Percentiles rank a stretch among this genome's conserved stretches.
Evolutionary conservation across 2,797 vertebrate species (phyloP).

Genomic region (Platalea minor): DNA sequence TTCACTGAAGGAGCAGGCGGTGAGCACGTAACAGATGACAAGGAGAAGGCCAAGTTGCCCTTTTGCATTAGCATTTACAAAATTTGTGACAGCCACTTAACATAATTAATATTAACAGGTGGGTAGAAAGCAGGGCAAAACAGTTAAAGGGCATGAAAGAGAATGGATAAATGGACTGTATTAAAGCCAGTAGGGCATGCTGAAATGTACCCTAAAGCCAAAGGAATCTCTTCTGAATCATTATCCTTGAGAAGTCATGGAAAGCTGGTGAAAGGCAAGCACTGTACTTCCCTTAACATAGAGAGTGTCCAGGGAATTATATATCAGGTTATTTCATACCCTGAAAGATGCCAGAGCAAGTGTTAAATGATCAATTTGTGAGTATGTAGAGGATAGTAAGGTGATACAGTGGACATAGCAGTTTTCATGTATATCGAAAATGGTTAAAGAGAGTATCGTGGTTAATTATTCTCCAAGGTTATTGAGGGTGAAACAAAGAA

Average conservation of each 20-base stretch:
- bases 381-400: neutral
- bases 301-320: neutral
- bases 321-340: neutral
- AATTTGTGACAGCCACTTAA: neutral
- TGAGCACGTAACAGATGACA: rapidly evolving
- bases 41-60: neutral
- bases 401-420: neutral
- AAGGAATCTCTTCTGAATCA: neutral
- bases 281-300: neutral
- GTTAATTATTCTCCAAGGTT: neutral
- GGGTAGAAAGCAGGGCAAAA: neutral
- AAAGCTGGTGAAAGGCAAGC: neutral
- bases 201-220: neutral
- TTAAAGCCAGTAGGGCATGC: neutral
- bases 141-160: neutral
- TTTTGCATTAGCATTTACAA: neutral
- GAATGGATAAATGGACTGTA: neutral
- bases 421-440: neutral
- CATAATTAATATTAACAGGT: neutral
- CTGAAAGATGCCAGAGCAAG: neutral
- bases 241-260: neutral
- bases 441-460: neutral
- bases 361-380: neutral
- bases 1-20: neutral
- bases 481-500: neutral